Conservation (phyloP, 2,888 invertebrate species). For the Nephrotoma appendiculata region DNA sequence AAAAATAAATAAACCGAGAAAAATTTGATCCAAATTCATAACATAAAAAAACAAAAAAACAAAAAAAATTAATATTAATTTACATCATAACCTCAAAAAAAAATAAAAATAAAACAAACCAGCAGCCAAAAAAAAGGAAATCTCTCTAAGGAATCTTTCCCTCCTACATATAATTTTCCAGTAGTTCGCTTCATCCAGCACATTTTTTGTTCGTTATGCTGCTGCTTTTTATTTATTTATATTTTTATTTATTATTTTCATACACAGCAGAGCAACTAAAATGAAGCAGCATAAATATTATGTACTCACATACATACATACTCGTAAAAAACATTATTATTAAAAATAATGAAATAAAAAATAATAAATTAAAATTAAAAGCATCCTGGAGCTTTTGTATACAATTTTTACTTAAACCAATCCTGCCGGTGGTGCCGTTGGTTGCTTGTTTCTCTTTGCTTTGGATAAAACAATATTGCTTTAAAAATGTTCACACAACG, state of each 20-base stretch:
- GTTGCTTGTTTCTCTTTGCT: not conserved
- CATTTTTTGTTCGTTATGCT: not conserved
- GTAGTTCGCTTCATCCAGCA: not conserved
- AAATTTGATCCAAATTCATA: not conserved
- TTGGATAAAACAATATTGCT: not conserved
- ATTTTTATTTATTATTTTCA: not conserved
- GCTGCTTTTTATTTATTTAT: not conserved
- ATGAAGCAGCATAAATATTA: not conserved
- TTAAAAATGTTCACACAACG: not conserved
- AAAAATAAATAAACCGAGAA: not conserved
- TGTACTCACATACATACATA: not conserved
- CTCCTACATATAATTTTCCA: not conserved
- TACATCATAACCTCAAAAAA: not conserved
- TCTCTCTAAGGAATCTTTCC: not conserved
- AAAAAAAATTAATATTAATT: not conserved
- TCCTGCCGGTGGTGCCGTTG: not conserved
- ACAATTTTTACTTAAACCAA: not conserved
- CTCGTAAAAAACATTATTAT: not conserved
- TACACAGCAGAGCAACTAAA: not conserved
- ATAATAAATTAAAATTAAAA: not conserved
- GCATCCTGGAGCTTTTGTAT: not conserved
- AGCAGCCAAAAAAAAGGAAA: not conserved
- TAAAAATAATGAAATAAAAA: not conserved
- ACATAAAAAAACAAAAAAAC: not conserved
- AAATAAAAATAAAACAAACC: not conserved